Evolutionary conservation across 2,797 vertebrate species (phyloP).

Genomic region (Aythya fuligula): DNA sequence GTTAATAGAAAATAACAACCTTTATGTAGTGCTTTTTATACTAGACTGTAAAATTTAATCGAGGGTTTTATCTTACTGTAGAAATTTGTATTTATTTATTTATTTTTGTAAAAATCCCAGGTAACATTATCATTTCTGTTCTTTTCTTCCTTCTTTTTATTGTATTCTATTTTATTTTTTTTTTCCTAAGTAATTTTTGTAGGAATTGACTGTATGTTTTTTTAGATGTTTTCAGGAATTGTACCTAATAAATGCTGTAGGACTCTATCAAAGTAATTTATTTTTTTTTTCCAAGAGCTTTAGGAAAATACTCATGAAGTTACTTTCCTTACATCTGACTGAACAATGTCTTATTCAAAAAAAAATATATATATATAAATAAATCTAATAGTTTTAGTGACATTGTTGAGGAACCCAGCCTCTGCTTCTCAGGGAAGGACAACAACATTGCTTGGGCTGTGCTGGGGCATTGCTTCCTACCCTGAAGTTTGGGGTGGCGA

Average conservation of each 20-base stretch:
- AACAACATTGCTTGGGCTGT: no score
- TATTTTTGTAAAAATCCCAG: not conserved
- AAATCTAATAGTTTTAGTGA: not conserved
- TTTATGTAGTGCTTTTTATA: not conserved
- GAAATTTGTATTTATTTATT: not conserved
- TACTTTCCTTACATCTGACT: not conserved
- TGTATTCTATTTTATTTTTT: no score
- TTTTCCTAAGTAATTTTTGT: not conserved
- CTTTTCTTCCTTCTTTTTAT: not conserved
- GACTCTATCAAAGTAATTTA: not conserved
- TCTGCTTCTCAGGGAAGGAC: not conserved
- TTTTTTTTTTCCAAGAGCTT: not conserved
- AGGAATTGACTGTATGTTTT: not conserved
- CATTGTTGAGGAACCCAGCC: not conserved
- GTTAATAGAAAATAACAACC: conserved; percentile 34
- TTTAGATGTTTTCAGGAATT: not conserved
- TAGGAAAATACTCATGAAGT: not conserved
- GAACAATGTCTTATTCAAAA: rapidly evolving
- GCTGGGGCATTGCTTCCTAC: not conserved
- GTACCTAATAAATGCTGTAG: not conserved
- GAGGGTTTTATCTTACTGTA: conserved; percentile 7
- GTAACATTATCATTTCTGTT: not conserved
- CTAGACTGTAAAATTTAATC: conserved; percentile 14
- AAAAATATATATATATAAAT: no score
- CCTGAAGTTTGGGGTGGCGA: not conserved